Percentiles rank a stretch among this genome's conserved stretches.
These are phyloP conservation scores for Spisula solida DNA, from an alignment of 2,888 invertebrate species.

Conservation along the genomic window DNA sequence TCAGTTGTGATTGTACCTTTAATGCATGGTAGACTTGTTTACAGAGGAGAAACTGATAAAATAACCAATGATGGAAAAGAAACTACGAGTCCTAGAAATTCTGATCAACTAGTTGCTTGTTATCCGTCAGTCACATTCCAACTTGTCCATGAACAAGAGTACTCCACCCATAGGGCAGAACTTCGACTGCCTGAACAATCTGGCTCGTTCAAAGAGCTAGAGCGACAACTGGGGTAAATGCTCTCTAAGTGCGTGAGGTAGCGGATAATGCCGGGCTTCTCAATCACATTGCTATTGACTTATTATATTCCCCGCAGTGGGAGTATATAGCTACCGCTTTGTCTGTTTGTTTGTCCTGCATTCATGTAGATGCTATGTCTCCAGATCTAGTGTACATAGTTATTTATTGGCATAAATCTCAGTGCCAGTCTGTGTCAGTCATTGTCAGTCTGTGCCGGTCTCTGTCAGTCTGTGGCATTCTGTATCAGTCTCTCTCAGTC, in stretches of 20 bases:
- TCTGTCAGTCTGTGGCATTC: too few species aligned
- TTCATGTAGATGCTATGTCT: too few species aligned
- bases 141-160: slow-evolving; percentile 79
- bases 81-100: neutral
- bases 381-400: too few species aligned
- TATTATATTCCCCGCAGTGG: neutral
- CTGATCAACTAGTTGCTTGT: slow-evolving; percentile 60
- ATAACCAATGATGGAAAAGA: slow-evolving; percentile 4
- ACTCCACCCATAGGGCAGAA: slow-evolving; percentile 52
- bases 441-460: too few species aligned
- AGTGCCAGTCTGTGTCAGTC: too few species aligned
- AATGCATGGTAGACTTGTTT: slow-evolving; percentile 37
- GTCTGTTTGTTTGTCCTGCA: too few species aligned
- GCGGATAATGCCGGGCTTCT: slow-evolving; percentile 1
- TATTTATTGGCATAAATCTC: too few species aligned
- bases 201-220: slow-evolving; percentile 61
- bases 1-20: neutral
- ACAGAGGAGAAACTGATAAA: slow-evolving; percentile 50
- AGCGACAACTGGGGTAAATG: slow-evolving; percentile 60
- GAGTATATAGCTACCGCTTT: too few species aligned
- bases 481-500: too few species aligned
- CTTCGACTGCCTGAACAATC: slow-evolving; percentile 66
- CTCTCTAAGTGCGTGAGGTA: neutral
- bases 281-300: neutral
- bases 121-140: slow-evolving; percentile 83